Evolutionary conservation across 35 echinoderm and acorn worm species (phyloP).

Genomic region (Strongylocentrotus purpuratus): DNA sequence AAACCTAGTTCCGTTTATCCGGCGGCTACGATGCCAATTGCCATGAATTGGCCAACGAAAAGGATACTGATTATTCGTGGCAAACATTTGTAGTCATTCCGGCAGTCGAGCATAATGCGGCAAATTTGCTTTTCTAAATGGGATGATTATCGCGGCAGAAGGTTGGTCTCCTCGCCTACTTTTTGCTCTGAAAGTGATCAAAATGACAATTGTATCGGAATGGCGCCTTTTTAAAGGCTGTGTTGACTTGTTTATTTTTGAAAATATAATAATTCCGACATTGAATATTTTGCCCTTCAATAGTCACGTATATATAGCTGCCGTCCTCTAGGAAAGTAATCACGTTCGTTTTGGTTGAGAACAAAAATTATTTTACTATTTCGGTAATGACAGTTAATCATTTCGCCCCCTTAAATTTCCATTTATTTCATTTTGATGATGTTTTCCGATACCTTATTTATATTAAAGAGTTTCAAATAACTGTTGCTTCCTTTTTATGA

Average conservation of each 20-base stretch:
- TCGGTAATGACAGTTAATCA: no score
- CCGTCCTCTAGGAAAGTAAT: background rate
- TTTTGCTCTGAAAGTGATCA: background rate
- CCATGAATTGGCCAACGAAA: background rate
- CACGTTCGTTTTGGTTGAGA: background rate
- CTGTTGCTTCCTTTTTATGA: no score
- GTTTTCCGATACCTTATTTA: no score
- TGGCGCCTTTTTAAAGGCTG: background rate
- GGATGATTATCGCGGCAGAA: background rate
- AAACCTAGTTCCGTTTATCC: background rate
- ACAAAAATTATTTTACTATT: no score
- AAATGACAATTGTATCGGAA: background rate
- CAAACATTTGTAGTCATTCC: background rate
- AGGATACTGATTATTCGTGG: background rate
- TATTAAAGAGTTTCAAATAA: no score
- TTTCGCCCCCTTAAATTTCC: no score
- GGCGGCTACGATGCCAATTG: background rate
- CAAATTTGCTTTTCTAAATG: background rate
- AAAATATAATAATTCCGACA: background rate
- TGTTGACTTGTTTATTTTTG: background rate
- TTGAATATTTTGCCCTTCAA: background rate
- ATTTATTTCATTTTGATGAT: no score
- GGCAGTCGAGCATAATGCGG: background rate
- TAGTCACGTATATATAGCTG: background rate
- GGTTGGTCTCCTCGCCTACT: background rate